Percentiles rank a stretch among this genome's conserved stretches.
Evolutionary conservation across 2,113 vertebrate genomes (phyloP).

Genomic region (Paramisgurnus dabryanus): DNA sequence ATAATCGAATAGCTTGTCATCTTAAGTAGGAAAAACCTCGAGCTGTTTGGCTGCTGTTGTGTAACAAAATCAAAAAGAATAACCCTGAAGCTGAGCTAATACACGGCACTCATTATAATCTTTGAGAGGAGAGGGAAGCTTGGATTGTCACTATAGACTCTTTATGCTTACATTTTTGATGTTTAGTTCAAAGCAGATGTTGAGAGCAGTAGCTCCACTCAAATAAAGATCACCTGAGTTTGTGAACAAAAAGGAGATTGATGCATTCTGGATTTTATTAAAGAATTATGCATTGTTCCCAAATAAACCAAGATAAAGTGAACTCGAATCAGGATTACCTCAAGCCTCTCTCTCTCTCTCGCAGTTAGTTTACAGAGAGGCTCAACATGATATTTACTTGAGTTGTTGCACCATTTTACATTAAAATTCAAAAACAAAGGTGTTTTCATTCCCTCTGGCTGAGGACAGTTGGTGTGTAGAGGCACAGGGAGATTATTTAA

Average conservation of each 20-base stretch:
- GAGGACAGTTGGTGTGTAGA: neutral
- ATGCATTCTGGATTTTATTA: neutral
- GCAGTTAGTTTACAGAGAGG: neutral
- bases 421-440: constrained; percentile 7
- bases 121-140: neutral
- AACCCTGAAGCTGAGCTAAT: neutral
- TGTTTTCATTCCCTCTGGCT: constrained; percentile 2
- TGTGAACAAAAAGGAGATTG: neutral
- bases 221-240: constrained; percentile 5
- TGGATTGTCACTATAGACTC: constrained; percentile 20
- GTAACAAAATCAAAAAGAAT: neutral
- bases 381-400: neutral
- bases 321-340: too few relatives aligned
- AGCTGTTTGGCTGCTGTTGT: neutral
- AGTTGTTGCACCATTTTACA: neutral
- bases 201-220: neutral
- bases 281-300: too few relatives aligned
- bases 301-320: too few relatives aligned
- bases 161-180: constrained; percentile 40
- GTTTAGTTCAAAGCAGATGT: constrained; percentile 49
- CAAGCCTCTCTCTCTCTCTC: too few relatives aligned
- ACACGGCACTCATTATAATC: neutral
- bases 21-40: neutral
- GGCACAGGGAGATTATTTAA: constrained; percentile 19
- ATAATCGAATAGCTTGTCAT: neutral